Base-by-base conservation (phyloP, 1,140 invertebrate species). In the Wiebesia pumilae region DNA sequence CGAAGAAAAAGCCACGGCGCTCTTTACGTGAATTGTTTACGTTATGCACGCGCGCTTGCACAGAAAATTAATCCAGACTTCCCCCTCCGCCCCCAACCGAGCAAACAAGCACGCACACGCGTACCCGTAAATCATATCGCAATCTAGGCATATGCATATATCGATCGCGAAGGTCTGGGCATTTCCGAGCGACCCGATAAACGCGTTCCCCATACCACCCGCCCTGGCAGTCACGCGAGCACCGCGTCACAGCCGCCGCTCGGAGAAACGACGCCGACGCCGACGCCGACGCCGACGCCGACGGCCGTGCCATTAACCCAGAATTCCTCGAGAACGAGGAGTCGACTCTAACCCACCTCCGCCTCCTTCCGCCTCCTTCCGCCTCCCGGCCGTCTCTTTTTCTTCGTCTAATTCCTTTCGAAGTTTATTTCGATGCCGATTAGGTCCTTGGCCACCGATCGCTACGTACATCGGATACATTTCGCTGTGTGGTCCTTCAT, bases 241-340 rank as follows among this genome's bases (percentile, higher is more conserved):
- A 88, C 88, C 33, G 77, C 84, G 84, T 85, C 84, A 80, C 35
- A 69, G 51, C 30, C 24, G 38, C n/a, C 16, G 24, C 7, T 6
- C 51, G 51, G 51, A 54, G 51, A 47, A 47, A 47, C 43, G 47
- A 33, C 30, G n/a, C 3, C 4, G 30, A 43, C 67, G 71, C 58
- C 47, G 78, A 51, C 27, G 19, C 47, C 38, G 67, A 6, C 43
- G 43, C 16, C 27, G 24, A 62, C 69, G 47, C n/a, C 67, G 47
- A n/a, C 88, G 87, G 88, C 88, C 90, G 90, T 92, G 91, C 91
- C 91, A 92, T 92, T 92, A 92, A 92, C 91, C 91, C 88, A 92
- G 91, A 91, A 92, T 92, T 89, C 87, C 89, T 88, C 87, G 88
- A 89, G 89, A 88, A 90, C 89, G 88, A 86, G 80, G 88, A 88